phyloP scores from a whole-genome alignment of 2,113 vertebrate species.

The Hippocampus barbouri region DNA sequence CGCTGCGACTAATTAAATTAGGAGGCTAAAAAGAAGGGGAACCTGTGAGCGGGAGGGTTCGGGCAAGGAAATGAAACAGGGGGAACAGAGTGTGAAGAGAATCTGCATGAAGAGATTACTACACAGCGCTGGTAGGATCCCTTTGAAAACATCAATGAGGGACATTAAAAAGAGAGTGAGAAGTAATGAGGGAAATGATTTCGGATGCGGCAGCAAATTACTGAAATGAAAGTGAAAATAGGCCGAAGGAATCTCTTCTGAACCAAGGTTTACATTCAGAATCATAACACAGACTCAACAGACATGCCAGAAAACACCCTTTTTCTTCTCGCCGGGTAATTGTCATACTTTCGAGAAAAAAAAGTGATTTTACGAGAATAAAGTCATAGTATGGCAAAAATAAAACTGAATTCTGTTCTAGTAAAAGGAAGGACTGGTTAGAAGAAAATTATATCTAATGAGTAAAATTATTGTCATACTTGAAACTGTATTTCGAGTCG shows the following conservation, averaged over 20 bases:
- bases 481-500: too few relatives aligned
- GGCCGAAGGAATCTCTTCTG: background rate
- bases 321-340: background rate
- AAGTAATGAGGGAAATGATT: conserved; percentile 7
- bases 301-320: background rate
- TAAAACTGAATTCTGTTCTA: too few relatives aligned
- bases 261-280: background rate
- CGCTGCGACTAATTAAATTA: background rate
- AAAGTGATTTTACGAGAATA: background rate
- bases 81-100: background rate
- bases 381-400: background rate
- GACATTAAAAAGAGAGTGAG: conserved; percentile 4
- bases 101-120: background rate
- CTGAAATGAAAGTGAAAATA: conserved; percentile 9
- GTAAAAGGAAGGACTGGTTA: too few relatives aligned
- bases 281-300: background rate
- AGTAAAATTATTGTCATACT: too few relatives aligned
- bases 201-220: conserved; percentile 2
- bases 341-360: background rate
- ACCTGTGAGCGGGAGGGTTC: background rate
- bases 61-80: conserved; percentile 6
- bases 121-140: background rate
- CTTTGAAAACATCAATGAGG: conserved; percentile 13
- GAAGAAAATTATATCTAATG: background rate
- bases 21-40: background rate